These are phyloP conservation scores for Chaetorhynchus papuensis DNA, from an alignment of 2,113 vertebrate species.

Conservation along the genomic window DNA sequence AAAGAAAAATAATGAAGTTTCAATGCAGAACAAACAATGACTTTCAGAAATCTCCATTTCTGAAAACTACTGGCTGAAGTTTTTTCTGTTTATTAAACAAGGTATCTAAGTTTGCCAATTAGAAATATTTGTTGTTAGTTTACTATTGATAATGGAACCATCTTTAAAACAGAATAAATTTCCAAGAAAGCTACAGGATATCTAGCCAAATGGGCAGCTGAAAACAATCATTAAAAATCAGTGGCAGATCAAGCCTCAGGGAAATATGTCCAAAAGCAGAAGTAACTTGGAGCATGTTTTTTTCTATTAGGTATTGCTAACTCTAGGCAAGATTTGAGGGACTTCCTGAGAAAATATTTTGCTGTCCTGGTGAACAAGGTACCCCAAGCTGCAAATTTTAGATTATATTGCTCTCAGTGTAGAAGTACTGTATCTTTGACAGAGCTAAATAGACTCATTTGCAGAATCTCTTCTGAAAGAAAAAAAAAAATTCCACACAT, in stretches of 20 bases:
- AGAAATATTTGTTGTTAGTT: neutral
- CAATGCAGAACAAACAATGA: neutral
- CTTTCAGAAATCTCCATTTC: neutral
- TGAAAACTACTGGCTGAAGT: neutral
- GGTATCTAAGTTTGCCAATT: neutral
- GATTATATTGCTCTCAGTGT: neutral
- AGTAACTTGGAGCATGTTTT: neutral
- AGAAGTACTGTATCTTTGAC: neutral
- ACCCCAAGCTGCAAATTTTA: fast-evolving
- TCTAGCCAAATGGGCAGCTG: neutral
- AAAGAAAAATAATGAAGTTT: neutral
- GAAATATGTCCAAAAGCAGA: neutral
- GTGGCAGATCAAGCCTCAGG: neutral
- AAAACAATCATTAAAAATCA: neutral
- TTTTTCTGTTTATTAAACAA: neutral
- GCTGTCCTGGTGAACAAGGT: neutral
- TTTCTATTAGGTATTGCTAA: neutral
- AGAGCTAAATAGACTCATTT: neutral
- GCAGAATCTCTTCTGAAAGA: neutral
- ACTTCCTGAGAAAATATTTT: neutral
- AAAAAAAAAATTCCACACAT: neutral
- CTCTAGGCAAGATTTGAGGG: neutral
- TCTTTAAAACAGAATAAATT: neutral
- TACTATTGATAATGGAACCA: neutral
- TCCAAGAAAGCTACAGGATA: neutral